Conservation (phyloP, 2,797 vertebrate genomes). For the Benthosema pterotum region DNA sequence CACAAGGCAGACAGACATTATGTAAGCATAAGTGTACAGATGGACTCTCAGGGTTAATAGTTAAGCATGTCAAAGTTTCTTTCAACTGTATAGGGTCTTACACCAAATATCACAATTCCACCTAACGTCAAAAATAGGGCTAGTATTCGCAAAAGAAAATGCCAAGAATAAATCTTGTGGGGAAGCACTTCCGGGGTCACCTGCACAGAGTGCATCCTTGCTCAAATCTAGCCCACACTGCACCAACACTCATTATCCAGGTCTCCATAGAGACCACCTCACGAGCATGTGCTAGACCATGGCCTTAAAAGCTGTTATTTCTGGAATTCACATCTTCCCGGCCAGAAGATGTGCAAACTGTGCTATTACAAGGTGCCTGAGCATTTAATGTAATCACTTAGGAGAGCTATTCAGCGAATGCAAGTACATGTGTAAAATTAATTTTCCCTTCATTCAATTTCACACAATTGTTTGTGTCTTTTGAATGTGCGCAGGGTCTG, state of each 20-base stretch:
- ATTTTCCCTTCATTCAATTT: conserved; percentile 31
- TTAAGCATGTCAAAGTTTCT: background rate
- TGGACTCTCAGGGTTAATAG: no score
- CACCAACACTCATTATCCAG: conserved; percentile 74
- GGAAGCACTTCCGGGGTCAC: conserved; percentile 71
- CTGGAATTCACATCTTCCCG: conserved; percentile 56
- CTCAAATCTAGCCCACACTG: conserved; percentile 68
- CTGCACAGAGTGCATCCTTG: conserved; percentile 63
- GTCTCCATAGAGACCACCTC: conserved; percentile 85
- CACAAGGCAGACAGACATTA: no score
- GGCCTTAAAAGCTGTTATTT: conserved; percentile 76
- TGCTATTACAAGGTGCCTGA: conserved; percentile 37
- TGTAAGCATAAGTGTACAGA: background rate
- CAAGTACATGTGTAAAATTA: conserved; percentile 31
- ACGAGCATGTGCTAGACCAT: conserved; percentile 71
- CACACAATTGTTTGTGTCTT: conserved; percentile 5
- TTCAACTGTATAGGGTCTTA: background rate
- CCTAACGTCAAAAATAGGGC: background rate
- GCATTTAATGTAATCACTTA: conserved; percentile 44
- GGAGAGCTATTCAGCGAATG: conserved; percentile 34
- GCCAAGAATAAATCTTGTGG: conserved; percentile 16
- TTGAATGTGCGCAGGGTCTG: conserved; percentile 1
- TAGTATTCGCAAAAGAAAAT: background rate
- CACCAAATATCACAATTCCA: background rate
- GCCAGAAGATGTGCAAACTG: conserved; percentile 48